phyloP scores from a whole-genome alignment of 2,797 vertebrate species.

The Myoxocephalus aenaeus region DNA sequence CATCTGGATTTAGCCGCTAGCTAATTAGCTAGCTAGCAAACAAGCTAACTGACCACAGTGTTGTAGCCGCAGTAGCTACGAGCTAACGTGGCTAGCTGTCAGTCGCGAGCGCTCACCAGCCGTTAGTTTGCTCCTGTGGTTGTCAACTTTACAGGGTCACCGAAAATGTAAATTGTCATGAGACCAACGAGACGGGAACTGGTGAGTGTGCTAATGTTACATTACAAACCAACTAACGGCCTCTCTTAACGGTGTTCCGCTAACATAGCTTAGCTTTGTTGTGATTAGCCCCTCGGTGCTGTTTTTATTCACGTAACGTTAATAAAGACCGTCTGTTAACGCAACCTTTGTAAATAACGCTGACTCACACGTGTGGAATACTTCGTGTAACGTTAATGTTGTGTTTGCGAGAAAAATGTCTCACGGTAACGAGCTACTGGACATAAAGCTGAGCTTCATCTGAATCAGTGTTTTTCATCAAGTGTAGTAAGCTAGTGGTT shows the following conservation, averaged over 20 bases:
- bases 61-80: neutral
- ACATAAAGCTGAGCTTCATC: slow-evolving; percentile 13
- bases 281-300: slow-evolving; percentile 32
- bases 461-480: neutral
- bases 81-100: slow-evolving; percentile 33
- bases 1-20: slow-evolving; percentile 75
- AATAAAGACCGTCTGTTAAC: neutral
- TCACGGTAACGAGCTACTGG: neutral
- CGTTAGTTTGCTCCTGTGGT: slow-evolving; percentile 40
- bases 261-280: slow-evolving; percentile 66
- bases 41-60: slow-evolving; percentile 33
- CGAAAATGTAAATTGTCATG: slow-evolving; percentile 72
- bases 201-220: slow-evolving; percentile 69
- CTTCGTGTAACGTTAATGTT: neutral
- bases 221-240: slow-evolving; percentile 15
- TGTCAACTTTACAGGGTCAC: slow-evolving; percentile 1
- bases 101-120: neutral
- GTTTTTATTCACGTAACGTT: neutral
- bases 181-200: slow-evolving; percentile 73
- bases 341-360: neutral
- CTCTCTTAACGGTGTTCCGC: slow-evolving; percentile 25
- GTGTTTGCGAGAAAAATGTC: neutral
- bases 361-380: neutral
- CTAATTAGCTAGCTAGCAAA: slow-evolving; percentile 21
- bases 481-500: neutral